A percentile compares a stretch with the other conserved stretches of the same genome.
Conservation (phyloP, 2,113 vertebrate species). For the Saccopteryx leptura region DNA sequence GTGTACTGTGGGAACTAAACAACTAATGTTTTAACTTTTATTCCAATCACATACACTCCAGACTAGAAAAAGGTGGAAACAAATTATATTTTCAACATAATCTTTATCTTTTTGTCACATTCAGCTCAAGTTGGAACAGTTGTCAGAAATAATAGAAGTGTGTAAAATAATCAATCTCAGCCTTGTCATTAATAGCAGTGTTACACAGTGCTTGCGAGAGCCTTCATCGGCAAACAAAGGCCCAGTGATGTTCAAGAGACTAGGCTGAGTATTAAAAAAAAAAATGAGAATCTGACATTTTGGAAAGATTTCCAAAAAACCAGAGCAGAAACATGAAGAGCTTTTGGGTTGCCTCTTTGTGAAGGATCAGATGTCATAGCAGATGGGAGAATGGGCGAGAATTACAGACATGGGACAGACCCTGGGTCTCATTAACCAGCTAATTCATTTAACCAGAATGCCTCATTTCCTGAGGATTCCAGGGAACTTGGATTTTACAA, state of each 20-base stretch:
- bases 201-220: not conserved
- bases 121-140: slow-evolving; percentile 56
- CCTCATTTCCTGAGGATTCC: slow-evolving; percentile 32
- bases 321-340: slow-evolving; percentile 13
- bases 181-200: slow-evolving; percentile 33
- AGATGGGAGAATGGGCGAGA: slow-evolving; percentile 44
- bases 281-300: slow-evolving; percentile 54
- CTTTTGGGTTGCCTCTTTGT: slow-evolving; percentile 48
- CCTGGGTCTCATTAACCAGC: slow-evolving; percentile 26
- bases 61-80: slow-evolving; percentile 47
- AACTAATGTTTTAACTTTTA: slow-evolving; percentile 24
- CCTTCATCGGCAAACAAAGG: slow-evolving; percentile 43
- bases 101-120: slow-evolving; percentile 67
- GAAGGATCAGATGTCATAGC: slow-evolving; percentile 20
- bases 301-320: slow-evolving; percentile 56
- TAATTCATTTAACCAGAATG: slow-evolving; percentile 69
- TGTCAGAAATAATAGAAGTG: slow-evolving; percentile 66
- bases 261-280: not conserved
- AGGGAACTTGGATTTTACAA: slow-evolving; percentile 55
- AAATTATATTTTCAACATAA: slow-evolving; percentile 61
- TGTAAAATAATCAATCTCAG: slow-evolving; percentile 47
- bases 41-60: slow-evolving; percentile 39
- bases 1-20: not conserved
- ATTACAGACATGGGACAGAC: slow-evolving; percentile 16
- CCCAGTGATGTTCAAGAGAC: slow-evolving; percentile 40